Conservation (phyloP, 2,113 vertebrate species). For the Thymallus thymallus region DNA sequence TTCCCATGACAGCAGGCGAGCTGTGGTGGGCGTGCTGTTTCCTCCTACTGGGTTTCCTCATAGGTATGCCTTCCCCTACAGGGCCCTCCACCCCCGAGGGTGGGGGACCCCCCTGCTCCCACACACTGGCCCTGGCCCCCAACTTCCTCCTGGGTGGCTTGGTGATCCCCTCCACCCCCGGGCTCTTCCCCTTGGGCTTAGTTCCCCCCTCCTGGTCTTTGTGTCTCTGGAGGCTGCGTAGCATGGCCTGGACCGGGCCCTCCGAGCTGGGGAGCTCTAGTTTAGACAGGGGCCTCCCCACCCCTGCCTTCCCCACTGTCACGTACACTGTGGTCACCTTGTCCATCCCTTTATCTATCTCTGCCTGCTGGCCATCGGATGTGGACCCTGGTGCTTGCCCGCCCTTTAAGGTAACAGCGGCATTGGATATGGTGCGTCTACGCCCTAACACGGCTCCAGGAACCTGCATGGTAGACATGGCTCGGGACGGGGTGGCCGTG, state of each 20-base stretch:
- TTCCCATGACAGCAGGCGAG: conserved; percentile 26
- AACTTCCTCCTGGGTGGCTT: conserved; percentile 83
- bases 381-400: conserved; percentile 63
- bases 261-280: conserved; percentile 63
- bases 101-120: conserved; percentile 57
- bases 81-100: conserved; percentile 35
- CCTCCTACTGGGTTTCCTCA: conserved; percentile 60
- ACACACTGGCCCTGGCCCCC: conserved; percentile 63
- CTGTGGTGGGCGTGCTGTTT: conserved; percentile 57
- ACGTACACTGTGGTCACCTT: conserved; percentile 85
- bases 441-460: conserved; percentile 49
- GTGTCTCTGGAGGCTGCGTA: conserved; percentile 85
- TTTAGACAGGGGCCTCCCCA: conserved; percentile 53
- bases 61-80: not conserved
- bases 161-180: conserved; percentile 61
- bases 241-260: conserved; percentile 80
- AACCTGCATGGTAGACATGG: conserved; percentile 40
- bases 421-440: conserved; percentile 63
- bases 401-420: conserved; percentile 60
- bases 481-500: conserved; percentile 34
- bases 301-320: conserved; percentile 77
- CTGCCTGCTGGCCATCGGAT: conserved; percentile 54
- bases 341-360: conserved; percentile 26
- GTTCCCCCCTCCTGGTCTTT: conserved; percentile 59
- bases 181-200: conserved; percentile 56